Conservation (phyloP, 1,140 invertebrate genomes). For the Apocrypta bakeri region DNA sequence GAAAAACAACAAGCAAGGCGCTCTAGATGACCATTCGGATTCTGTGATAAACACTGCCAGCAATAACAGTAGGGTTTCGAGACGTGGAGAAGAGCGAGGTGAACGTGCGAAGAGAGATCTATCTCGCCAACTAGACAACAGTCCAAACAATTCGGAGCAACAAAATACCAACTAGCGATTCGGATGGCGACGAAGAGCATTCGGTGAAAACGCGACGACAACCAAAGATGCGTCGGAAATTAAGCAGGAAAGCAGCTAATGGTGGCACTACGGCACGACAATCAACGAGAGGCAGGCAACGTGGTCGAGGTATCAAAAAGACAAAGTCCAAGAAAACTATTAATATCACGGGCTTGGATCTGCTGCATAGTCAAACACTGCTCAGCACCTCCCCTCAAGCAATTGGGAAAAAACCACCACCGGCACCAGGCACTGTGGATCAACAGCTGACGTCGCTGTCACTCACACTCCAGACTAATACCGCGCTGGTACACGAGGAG, state of each 20-base stretch:
- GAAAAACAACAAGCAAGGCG: constrained; percentile 90
- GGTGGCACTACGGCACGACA: constrained; percentile 64
- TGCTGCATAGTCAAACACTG: constrained; percentile 92
- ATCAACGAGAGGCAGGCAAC: constrained; percentile 67
- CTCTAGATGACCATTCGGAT: constrained; percentile 71
- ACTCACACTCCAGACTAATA: constrained; percentile 72
- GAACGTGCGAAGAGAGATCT: constrained; percentile 71
- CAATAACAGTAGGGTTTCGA: constrained; percentile 68
- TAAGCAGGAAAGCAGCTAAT: constrained; percentile 67
- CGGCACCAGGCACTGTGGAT: constrained; percentile 91
- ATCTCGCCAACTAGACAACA: constrained; percentile 67
- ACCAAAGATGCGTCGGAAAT: constrained; percentile 71
- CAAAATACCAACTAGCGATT: constrained; percentile 66
- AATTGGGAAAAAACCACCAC: constrained; percentile 81
- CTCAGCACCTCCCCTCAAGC: constrained; percentile 86
- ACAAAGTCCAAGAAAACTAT: constrained; percentile 79
- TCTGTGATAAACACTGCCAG: constrained; percentile 74
- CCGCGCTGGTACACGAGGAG: constrained; percentile 83
- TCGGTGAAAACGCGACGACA: constrained; percentile 64
- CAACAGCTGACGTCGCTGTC: constrained; percentile 88
- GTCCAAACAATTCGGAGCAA: constrained; percentile 68
- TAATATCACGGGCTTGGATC: constrained; percentile 89
- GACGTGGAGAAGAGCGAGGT: constrained; percentile 54
- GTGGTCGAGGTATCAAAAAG: constrained; percentile 75
- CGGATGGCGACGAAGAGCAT: constrained; percentile 63